Evolutionary conservation across 2,113 vertebrate genomes (phyloP).

Genomic region (Oryzias celebensis): DNA sequence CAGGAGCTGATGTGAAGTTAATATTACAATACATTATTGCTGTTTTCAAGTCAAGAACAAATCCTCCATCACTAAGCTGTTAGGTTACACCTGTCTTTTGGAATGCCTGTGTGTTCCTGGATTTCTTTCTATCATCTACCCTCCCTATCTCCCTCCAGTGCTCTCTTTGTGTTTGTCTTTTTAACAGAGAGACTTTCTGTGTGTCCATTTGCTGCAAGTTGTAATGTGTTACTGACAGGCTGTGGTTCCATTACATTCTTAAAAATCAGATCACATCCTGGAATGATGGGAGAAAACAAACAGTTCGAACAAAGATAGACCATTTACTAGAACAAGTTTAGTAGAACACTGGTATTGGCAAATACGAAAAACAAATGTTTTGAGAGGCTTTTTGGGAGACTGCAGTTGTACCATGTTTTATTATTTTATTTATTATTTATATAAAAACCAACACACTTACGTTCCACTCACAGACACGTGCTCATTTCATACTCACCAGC

Average conservation of each 20-base stretch:
- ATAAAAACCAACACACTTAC: slow-evolving; percentile 4
- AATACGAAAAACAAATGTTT: slow-evolving; percentile 24
- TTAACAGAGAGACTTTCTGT: slow-evolving; percentile 21
- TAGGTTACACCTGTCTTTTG: slow-evolving; percentile 10
- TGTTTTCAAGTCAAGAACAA: slow-evolving; percentile 4
- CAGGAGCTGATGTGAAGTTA: no score
- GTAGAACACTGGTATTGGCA: slow-evolving; percentile 18
- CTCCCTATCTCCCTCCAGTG: not conserved
- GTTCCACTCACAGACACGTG: no score
- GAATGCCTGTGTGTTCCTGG: slow-evolving; percentile 1
- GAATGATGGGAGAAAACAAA: slow-evolving; percentile 53
- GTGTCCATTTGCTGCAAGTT: slow-evolving; percentile 50
- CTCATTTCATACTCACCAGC: no score
- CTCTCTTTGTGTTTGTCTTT: slow-evolving; percentile 18
- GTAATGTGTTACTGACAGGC: slow-evolving; percentile 51
- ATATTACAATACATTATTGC: not conserved
- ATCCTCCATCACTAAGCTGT: not conserved
- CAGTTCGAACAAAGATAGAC: slow-evolving; percentile 29
- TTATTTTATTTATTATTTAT: slow-evolving; percentile 33
- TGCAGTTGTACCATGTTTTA: slow-evolving; percentile 27
- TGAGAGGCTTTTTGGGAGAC: slow-evolving; percentile 12
- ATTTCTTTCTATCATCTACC: slow-evolving; percentile 13
- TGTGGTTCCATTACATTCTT: slow-evolving; percentile 36
- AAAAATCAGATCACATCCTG: slow-evolving; percentile 48
- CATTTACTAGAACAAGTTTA: slow-evolving; percentile 44